These are phyloP conservation scores for Epinotia demarniana DNA, from an alignment of 2,888 invertebrate species.

Conservation along the genomic window DNA sequence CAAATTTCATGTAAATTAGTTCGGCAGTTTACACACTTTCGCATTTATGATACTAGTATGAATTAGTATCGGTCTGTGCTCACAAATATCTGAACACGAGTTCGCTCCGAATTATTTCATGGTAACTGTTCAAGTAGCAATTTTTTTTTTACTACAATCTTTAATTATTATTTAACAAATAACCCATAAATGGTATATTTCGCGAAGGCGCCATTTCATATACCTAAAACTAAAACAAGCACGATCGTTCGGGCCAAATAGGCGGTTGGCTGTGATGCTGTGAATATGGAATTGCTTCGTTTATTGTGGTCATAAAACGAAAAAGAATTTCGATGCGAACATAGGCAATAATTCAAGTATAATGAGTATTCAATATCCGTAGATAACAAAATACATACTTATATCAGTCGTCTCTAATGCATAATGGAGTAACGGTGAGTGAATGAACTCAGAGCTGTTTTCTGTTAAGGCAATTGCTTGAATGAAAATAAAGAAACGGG, in stretches of 20 bases:
- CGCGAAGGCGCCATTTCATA: slow-evolving; percentile 51
- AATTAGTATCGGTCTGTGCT: too few relatives aligned
- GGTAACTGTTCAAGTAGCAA: too few relatives aligned
- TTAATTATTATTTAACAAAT: neutral
- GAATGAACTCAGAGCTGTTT: neutral
- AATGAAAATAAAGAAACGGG: neutral
- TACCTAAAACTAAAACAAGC: slow-evolving; percentile 51
- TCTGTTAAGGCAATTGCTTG: neutral
- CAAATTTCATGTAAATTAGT: too few relatives aligned
- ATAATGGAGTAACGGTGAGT: neutral
- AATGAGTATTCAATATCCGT: slow-evolving; percentile 28
- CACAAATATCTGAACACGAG: too few relatives aligned
- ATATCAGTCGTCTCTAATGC: neutral
- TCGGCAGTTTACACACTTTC: too few relatives aligned
- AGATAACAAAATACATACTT: neutral
- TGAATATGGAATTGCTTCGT: slow-evolving; percentile 61
- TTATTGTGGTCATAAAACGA: slow-evolving; percentile 61
- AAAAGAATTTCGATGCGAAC: slow-evolving; percentile 22
- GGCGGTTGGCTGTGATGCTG: slow-evolving; percentile 53
- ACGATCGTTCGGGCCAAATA: slow-evolving; percentile 54
- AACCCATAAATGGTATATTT: slow-evolving; percentile 14
- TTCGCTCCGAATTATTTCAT: too few relatives aligned
- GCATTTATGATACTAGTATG: too few relatives aligned
- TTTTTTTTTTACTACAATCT: too few relatives aligned
- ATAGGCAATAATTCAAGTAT: slow-evolving; percentile 29